These are phyloP conservation scores for Polyommatus icarus DNA, from an alignment of 2,888 invertebrate genomes.

Conservation along the genomic window DNA sequence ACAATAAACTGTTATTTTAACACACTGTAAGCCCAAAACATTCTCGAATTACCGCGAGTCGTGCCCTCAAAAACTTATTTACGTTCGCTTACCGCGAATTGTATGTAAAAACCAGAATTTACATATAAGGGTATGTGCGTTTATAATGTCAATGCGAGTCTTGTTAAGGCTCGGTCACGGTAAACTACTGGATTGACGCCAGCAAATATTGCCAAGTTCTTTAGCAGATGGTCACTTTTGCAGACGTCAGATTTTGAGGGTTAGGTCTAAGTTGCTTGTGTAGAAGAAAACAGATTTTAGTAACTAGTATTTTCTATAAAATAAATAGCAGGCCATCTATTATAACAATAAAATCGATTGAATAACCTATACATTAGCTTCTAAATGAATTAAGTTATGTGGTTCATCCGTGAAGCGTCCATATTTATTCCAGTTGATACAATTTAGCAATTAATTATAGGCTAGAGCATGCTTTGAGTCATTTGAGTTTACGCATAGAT, in stretches of 20 bases:
- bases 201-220: conserved; percentile 30
- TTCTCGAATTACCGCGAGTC: neutral
- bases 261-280: neutral
- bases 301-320: too few relatives aligned
- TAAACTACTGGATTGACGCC: conserved; percentile 46
- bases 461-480: neutral
- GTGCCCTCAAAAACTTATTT: conserved; percentile 7
- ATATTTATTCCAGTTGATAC: neutral
- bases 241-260: neutral
- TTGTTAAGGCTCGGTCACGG: conserved; percentile 49
- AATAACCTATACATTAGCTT: too few relatives aligned
- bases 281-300: neutral
- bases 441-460: conserved; percentile 2
- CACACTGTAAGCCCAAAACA: neutral
- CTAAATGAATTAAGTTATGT: too few relatives aligned
- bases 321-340: too few relatives aligned
- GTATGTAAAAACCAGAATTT: conserved; percentile 21
- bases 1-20: neutral
- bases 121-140: conserved; percentile 31
- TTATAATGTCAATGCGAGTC: conserved; percentile 36
- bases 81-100: conserved; percentile 7
- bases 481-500: neutral
- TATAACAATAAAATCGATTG: too few relatives aligned
- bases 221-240: neutral
- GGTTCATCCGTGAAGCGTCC: neutral